Evolutionary conservation across 2,888 invertebrate species (phyloP).

Genomic region (Dorcus parallelipipedus): DNA sequence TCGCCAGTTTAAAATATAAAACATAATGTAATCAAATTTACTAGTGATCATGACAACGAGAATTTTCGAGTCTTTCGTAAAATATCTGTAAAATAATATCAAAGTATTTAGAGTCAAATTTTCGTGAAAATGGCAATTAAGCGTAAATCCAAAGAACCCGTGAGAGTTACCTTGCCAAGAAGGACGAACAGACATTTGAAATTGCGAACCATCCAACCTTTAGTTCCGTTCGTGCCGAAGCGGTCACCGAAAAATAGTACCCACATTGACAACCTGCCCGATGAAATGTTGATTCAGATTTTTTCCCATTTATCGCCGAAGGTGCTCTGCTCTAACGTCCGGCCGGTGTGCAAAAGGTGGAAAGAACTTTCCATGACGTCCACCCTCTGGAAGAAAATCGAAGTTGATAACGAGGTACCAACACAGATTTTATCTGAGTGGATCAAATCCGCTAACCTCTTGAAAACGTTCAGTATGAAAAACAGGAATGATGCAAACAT

Average conservation of each 20-base stretch:
- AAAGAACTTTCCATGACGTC: constrained; percentile 17
- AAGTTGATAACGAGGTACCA: constrained; percentile 14
- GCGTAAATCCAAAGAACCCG: constrained; percentile 10
- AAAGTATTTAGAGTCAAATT: constrained; percentile 5
- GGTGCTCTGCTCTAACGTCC: constrained; percentile 19
- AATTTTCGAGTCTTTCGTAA: not conserved
- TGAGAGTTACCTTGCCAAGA: constrained; percentile 1
- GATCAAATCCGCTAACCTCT: constrained; percentile 18
- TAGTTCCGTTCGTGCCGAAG: constrained; percentile 1
- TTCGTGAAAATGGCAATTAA: constrained; percentile 11
- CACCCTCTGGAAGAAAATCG: constrained; percentile 18
- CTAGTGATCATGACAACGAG: too few relatives aligned
- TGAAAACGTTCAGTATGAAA: constrained; percentile 13
- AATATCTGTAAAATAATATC: not conserved
- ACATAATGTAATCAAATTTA: too few relatives aligned
- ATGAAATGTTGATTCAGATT: constrained; percentile 20
- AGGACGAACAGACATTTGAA: not conserved
- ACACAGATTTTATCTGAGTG: constrained; percentile 14
- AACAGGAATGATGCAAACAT: constrained; percentile 18
- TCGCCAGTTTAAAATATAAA: too few relatives aligned
- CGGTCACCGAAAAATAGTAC: constrained; percentile 5
- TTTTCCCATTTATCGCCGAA: constrained; percentile 17
- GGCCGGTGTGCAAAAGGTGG: constrained; percentile 21
- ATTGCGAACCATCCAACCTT: constrained; percentile 1
- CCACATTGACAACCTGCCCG: constrained; percentile 17